Evolutionary conservation across 2,888 invertebrate genomes (phyloP), one percentile per base, ranked within the genome.

Genomic region (Cremastinae sp.): DNA sequence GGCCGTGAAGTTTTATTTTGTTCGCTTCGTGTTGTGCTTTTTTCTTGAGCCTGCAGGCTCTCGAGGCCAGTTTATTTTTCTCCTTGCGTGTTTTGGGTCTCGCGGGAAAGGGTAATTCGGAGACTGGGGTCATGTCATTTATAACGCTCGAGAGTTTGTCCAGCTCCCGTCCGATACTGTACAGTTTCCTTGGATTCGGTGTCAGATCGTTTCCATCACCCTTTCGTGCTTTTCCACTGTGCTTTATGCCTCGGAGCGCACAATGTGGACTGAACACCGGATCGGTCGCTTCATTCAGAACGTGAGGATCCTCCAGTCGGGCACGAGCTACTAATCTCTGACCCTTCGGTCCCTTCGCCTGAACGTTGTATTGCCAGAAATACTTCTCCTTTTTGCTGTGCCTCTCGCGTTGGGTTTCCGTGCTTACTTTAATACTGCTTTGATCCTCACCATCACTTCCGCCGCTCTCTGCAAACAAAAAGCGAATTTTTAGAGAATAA

Each of bases 11-110:
- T 91, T 98, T 98, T 69, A 99, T 94, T 91, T 99, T 99, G 89
- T 98, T 98, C 1, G 99, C 98, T 90, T 99, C 99, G 89, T 99
- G 98, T 88, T 98, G 98, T 2, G 99, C 99, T 91, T 98, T 99
- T 91, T 99, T 99, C 93, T 99, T 99, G 85, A 99, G 92, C 38
- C 98, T 93, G 89, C 98, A 99, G 36, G 98, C 98, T 78, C 98
- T 94, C 0, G 98, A 98, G 8, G 99, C 98, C 68, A 98, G 91
- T 91, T 98, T 98, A 90, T 99, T 99, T 89, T 99, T 98, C 90
- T 99, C 98, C 90, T 98, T 98, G 68, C 98, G 93, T n/a, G 97
- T 96, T 88, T 96, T 97, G 9, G 97, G 96, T 81, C 97, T 91
- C 34, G 95, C 94, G 86, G 95, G 96, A 88, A 96, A 96, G 47